Base-by-base conservation (phyloP, 53 echinoderm and acorn worm genomes). In the Paracentrotus lividus region DNA sequence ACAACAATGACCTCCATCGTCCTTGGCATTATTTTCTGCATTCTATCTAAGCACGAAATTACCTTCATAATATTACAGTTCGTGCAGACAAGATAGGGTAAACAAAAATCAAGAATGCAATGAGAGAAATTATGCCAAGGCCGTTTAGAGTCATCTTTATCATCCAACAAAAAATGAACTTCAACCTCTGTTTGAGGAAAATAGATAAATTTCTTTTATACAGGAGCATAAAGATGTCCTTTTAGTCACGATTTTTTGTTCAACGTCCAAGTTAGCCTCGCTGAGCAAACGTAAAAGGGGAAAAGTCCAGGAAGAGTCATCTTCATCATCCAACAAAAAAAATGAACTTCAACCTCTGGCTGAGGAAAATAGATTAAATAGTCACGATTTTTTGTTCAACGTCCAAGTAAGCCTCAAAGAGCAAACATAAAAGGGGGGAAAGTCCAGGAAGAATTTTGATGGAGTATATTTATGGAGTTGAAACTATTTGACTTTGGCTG, bases 381-480 rank as follows among this genome's bases (percentile, higher is more conserved):
- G 87, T 87, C 87, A 87, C 87, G 87, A 55, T 87, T 56, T 57
- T 24, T 34, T 20, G 87, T 87, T 55, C 87, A 87, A 87, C 27
- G 87, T 87, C 87, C 87, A 87, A 87, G n/a, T n/a, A 21, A 54
- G 32, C 56, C 36, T 56, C 52, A 34, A 9, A 24, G 81, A 81
- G 9, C 81, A 81, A 44, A 81, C 26, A 47, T 81, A 47, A 49
- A 81, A 8, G 42, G 81, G 81, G 47, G 44, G 47, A 72, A 72
- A 81, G 81, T 81, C 27, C 81, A 81, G 10, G 21, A 45, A 81
- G 76, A n/a, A n/a, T n/a, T n/a, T n/a, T n/a, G n/a, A 76, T 40
- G 76, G 42, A 36, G 38, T 76, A 57, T 57, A 57, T 76, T 40
- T 81, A 5, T 72, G 24, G 6, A 77, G 40, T 42, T 33, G 66